Evolutionary conservation across 64 coral and sea anemone species (phyloP).

Genomic region (Pachyseris speciosa): DNA sequence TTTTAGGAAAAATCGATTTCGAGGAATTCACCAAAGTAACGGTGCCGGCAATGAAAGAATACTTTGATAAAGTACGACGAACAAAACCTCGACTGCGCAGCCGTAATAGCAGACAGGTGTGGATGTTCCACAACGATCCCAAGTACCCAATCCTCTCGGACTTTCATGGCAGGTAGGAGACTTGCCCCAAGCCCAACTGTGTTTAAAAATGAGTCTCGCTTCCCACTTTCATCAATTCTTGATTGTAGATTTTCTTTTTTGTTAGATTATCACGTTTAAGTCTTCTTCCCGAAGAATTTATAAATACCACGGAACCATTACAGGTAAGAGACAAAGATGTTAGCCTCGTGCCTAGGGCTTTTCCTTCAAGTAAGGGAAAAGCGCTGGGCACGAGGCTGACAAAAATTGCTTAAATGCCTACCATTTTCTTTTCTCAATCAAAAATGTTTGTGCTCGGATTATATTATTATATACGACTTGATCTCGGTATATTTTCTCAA

Average conservation of each 20-base stretch:
- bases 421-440: neutral
- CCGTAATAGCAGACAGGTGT: constrained; percentile 85
- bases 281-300: constrained; percentile 72
- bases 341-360: no score
- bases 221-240: neutral
- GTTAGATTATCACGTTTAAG: constrained; percentile 75
- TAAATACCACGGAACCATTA: constrained; percentile 79
- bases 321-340: constrained; percentile 67
- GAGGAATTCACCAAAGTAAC: constrained; percentile 76
- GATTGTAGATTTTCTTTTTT: neutral
- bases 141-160: constrained; percentile 90
- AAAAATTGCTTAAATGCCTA: neutral
- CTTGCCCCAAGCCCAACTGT: neutral
- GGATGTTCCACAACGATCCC: constrained; percentile 89
- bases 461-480: no score
- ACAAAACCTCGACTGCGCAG: constrained; percentile 79
- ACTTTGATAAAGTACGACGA: constrained; percentile 74
- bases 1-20: constrained; percentile 69
- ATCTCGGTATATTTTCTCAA: no score
- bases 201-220: neutral
- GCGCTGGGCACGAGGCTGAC: no score
- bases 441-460: no score
- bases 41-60: constrained; percentile 48
- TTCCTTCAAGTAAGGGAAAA: no score
- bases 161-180: constrained; percentile 84